Evolutionary conservation across 2,113 vertebrate species (phyloP).

Genomic region (Pelmatolapia mariae): DNA sequence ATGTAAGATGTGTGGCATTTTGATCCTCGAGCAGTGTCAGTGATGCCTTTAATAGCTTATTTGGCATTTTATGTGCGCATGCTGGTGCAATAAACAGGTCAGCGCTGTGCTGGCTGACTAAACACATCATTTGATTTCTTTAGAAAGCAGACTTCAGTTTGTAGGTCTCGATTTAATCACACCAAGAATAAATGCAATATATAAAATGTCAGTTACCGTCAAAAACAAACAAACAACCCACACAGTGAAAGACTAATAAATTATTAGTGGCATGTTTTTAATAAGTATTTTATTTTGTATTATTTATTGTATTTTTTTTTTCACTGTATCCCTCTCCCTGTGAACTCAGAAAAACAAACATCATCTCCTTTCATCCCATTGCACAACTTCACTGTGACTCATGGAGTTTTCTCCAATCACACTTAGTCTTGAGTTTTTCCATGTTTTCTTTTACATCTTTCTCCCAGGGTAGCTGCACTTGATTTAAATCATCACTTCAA

Average conservation of each 20-base stretch:
- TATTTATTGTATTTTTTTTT: not conserved
- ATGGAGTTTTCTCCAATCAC: slow-evolving; percentile 24
- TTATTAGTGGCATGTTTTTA: not conserved
- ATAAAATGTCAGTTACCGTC: not conserved
- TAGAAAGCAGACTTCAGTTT: not conserved
- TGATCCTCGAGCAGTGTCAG: not conserved
- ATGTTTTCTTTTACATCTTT: slow-evolving; percentile 12
- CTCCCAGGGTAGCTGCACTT: not conserved
- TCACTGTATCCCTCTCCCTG: not conserved
- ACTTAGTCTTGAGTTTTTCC: not conserved
- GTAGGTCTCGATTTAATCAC: not conserved
- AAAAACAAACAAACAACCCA: rapidly evolving
- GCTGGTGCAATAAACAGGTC: slow-evolving; percentile 35
- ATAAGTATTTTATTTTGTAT: not conserved
- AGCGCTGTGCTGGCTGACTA: slow-evolving; percentile 16
- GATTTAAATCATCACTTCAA: not conserved
- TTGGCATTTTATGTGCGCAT: slow-evolving; percentile 27
- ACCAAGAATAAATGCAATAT: not conserved
- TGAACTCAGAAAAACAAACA: slow-evolving; percentile 1
- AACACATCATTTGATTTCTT: slow-evolving; percentile 14
- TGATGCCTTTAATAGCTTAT: not conserved
- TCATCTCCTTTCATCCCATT: slow-evolving; percentile 5
- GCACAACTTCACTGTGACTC: slow-evolving; percentile 24
- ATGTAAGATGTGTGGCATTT: not conserved
- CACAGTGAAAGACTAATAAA: not conserved